Base-by-base conservation (phyloP, 53 echinoderm and acorn worm genomes). In the Actinopyga echinites region DNA sequence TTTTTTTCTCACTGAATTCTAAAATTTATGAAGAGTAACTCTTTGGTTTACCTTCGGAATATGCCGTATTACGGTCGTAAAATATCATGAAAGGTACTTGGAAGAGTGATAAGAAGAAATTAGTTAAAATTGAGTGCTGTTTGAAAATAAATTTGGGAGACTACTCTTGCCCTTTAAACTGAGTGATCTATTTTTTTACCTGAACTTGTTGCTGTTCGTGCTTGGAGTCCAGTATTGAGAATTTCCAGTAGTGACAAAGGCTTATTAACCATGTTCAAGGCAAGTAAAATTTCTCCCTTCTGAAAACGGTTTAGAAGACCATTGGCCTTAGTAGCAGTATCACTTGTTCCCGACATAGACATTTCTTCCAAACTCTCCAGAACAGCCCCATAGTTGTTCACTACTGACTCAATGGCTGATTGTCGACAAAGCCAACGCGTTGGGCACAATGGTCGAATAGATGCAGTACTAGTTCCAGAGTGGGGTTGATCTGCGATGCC, bases 401-500 rank as follows among this genome's bases (percentile, higher is more conserved):
- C 17, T 19, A 86, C 86, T 21, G 86, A 86, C 73, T 69, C 86
- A 69, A 90, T 17, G 82, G 90, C 90, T 57, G 89, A 64, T 13
- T 85, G 85, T 38, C 89, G 74, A 74, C 86, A 86, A 42, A 86
- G 65, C 90, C 90, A 86, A 2, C 90, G 90, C 20, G 90, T 85
- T 57, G 86, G 90, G 37, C 90, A 90, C 60, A 90, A 56, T 61
- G 86, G 86, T 37, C 83, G 68, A 49, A 89, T 85, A 19, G 78
- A 77, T n/a, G 75, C 64, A 34, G 74, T 23, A 58, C 10, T 73
- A 38, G 58, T 24, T 17, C 58, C 42, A 22, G 74, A 2, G 74
- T 84, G 56, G 57, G 35, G 55, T 22, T 56, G 65, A 45, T 19
- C 42, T 64, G 86, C 67, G 79, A 80, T 80, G 66, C 49, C 80